Evolutionary conservation across 2,113 vertebrate genomes (phyloP).

Genomic region (Zeus faber): DNA sequence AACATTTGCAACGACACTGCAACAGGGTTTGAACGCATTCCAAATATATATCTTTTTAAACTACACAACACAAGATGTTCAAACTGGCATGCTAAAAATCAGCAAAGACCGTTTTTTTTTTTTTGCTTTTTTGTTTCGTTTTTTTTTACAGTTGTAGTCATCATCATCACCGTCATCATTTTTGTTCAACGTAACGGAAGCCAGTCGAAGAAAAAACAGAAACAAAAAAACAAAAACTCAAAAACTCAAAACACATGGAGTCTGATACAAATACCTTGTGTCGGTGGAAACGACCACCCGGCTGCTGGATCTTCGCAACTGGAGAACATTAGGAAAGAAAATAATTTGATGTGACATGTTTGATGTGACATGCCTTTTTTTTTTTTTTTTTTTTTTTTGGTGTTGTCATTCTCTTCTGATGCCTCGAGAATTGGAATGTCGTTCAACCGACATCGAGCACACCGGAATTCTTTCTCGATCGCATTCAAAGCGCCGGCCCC

Average conservation of each 20-base stretch:
- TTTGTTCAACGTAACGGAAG: constrained; percentile 22
- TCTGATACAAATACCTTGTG: constrained; percentile 30
- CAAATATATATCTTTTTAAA: constrained; percentile 56
- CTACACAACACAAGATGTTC: constrained; percentile 77
- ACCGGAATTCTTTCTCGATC: constrained; percentile 45
- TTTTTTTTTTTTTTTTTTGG: constrained; percentile 51
- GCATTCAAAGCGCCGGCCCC: constrained; percentile 30
- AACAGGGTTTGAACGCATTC: constrained; percentile 77
- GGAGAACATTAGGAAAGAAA: constrained; percentile 36
- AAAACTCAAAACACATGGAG: constrained; percentile 10
- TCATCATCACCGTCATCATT: constrained; percentile 18
- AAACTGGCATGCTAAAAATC: constrained; percentile 79
- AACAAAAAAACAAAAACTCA: background rate
- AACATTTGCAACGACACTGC: constrained; percentile 71
- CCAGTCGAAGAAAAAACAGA: constrained; percentile 17
- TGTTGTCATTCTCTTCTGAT: constrained; percentile 43
- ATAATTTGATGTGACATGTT: constrained; percentile 33
- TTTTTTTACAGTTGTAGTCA: constrained; percentile 36
- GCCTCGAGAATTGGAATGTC: constrained; percentile 43
- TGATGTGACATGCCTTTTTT: too few species aligned
- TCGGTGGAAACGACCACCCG: constrained; percentile 37
- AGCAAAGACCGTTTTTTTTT: constrained; percentile 57
- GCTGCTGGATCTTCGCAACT: constrained; percentile 24
- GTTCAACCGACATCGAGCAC: constrained; percentile 50
- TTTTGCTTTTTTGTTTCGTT: too few species aligned